phyloP scores from a whole-genome alignment of 92 coral and sea anemone genomes.

The Diadumene lineata region DNA sequence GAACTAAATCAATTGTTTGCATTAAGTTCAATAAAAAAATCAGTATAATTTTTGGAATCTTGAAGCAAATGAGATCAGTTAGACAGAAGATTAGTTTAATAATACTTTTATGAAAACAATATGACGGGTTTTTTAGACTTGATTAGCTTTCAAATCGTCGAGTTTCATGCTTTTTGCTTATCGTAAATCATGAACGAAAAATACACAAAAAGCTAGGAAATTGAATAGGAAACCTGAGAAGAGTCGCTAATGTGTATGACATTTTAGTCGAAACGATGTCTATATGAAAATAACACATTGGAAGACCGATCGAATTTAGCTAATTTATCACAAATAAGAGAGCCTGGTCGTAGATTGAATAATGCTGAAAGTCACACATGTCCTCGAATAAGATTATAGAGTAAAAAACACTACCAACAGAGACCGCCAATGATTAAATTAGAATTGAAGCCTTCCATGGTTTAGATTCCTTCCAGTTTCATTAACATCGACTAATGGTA shows the following conservation, averaged over 20 bases:
- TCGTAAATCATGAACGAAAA: not conserved
- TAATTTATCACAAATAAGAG: not conserved
- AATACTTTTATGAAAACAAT: not conserved
- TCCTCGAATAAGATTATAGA: conserved; percentile 22
- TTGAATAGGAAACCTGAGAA: conserved; percentile 1
- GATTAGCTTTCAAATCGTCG: not conserved
- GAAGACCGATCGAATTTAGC: not conserved
- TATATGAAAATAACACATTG: not conserved
- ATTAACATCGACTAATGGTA: conserved; percentile 34
- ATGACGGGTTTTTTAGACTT: not conserved
- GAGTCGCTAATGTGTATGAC: not conserved
- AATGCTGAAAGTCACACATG: conserved; percentile 21
- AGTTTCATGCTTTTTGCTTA: not conserved
- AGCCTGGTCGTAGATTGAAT: not conserved
- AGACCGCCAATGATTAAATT: conserved; percentile 49
- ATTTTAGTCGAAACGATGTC: not conserved
- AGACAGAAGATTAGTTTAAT: not conserved
- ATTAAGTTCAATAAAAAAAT: too few relatives aligned
- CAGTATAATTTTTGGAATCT: not conserved
- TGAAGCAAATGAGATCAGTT: conserved; percentile 4
- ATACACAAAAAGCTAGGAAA: not conserved
- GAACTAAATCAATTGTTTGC: not conserved
- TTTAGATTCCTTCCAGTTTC: conserved; percentile 30
- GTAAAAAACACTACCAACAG: conserved; percentile 1
- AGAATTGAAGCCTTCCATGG: conserved; percentile 23